Evolutionary conservation across 2,797 vertebrate genomes (phyloP).

Genomic region (Craterocephalus amniculus): DNA sequence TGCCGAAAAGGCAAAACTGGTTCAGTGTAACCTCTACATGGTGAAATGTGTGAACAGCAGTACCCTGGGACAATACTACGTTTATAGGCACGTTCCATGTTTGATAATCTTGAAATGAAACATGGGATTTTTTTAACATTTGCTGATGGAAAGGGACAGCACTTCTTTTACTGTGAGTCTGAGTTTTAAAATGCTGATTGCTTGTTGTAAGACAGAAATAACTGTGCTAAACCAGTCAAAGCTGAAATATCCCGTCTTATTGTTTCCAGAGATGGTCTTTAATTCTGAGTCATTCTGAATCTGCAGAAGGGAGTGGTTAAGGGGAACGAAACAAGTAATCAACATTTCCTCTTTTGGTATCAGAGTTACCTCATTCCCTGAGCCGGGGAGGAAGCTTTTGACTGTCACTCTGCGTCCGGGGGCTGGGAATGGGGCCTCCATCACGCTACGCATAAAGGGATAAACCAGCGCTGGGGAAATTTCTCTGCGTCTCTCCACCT

Average conservation of each 20-base stretch:
- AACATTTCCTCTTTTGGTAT: conserved; percentile 56
- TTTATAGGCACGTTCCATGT: not conserved
- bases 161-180: conserved; percentile 6
- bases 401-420: conserved; percentile 92
- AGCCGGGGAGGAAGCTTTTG: conserved; percentile 94
- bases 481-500: conserved; percentile 94
- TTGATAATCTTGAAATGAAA: not conserved
- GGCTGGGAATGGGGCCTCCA: conserved; percentile 97
- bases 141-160: not conserved
- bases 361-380: conserved; percentile 89
- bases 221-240: conserved; percentile 17
- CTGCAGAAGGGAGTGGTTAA: conserved; percentile 37
- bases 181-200: not conserved
- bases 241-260: conserved; percentile 18
- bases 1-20: conserved; percentile 54
- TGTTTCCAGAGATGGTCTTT: conserved; percentile 41
- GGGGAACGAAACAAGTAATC: conserved; percentile 53
- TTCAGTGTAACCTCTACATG: too few species aligned
- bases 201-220: conserved; percentile 9
- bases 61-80: not conserved
- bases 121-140: conserved; percentile 6
- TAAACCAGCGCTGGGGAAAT: conserved; percentile 93
- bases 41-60: conserved; percentile 1
- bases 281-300: conserved; percentile 49
- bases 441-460: conserved; percentile 96